These are phyloP conservation scores for Parelbella ahira DNA, from an alignment of 2,888 invertebrate genomes.

Conservation along the genomic window DNA sequence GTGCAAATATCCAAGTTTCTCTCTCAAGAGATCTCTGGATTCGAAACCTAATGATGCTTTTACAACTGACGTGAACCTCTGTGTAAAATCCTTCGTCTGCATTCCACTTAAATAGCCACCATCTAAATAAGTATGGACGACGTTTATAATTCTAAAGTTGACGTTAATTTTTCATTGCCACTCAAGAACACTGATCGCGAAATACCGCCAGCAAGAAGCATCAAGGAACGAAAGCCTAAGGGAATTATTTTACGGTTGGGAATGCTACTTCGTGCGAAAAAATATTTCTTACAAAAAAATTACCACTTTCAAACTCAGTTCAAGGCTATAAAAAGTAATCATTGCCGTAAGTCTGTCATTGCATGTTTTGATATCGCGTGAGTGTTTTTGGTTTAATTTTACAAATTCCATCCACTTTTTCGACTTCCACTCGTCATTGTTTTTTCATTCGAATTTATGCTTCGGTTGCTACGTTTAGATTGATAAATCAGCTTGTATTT, in stretches of 20 bases:
- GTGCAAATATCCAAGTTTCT: neutral
- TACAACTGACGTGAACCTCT: neutral
- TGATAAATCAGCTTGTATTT: too few relatives aligned
- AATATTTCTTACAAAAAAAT: constrained; percentile 10
- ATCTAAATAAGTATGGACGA: neutral
- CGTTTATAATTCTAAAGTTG: constrained; percentile 11
- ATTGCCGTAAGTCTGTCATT: constrained; percentile 8
- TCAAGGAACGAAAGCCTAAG: constrained; percentile 2
- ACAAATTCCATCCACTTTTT: neutral
- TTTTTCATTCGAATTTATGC: too few relatives aligned
- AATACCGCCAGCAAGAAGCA: neutral
- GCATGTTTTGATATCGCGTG: constrained; percentile 23
- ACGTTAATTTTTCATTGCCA: constrained; percentile 6
- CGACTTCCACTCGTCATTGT: neutral
- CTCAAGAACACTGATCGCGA: neutral
- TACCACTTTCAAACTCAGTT: constrained; percentile 2
- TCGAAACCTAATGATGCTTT: constrained; percentile 4
- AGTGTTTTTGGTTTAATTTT: constrained; percentile 5
- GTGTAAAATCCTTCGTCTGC: constrained; percentile 15
- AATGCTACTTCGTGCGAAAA: constrained; percentile 17
- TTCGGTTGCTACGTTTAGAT: too few relatives aligned
- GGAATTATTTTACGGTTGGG: constrained; percentile 5
- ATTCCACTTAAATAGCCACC: constrained; percentile 10
- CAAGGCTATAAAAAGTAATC: constrained; percentile 4
- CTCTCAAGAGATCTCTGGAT: neutral